Evolutionary conservation across 2,797 vertebrate genomes (phyloP), one percentile per base, ranked within the genome.

Genomic region (Sarcophilus harrisii): DNA sequence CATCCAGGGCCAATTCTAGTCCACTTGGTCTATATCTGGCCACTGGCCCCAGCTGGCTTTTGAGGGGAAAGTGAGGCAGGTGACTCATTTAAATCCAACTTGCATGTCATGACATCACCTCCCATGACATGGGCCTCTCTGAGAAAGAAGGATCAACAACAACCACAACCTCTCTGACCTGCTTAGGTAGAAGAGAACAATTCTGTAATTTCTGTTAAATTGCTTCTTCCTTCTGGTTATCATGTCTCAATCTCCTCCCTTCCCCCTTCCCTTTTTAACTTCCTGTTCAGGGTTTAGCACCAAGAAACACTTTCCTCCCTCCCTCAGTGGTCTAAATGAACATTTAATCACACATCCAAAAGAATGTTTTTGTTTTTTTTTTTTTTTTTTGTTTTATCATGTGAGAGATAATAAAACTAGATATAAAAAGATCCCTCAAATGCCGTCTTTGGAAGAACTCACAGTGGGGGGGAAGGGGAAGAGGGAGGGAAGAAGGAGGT

Each of bases 381-480:
- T 97, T 98, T n/a, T n/a, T n/a, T n/a, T n/a, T 38, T 38, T 0
- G 96, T 73, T 73, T 97, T 98, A 96, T 98, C 98, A 97, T 97
- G 96, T 98, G 96, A 81, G 73, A 81, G 38, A 92, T 98, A 98
- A 98, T 97, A 98, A 98, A 96, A 97, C 97, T 8, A 8, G 57
- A 58, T 54, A 96, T 93, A 27, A 94, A 91, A 97, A 89, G 45
- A 57, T 32, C 52, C 96, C 95, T 94, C 92, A 59, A 95, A 92
- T 0, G 5, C 73, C 49, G 38, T 87, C 57, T 91, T 96, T 54
- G 92, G 91, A 81, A 95, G 94, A 95, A 92, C 27, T 92, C 45
- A 4, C 0, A 58, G 89, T 24, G 62, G 89, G 73, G 94, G 12
- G 28, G 57, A 54, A 66, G 60, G 91, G 92, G 4, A 55, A 55